Base-by-base conservation (phyloP, 2,888 invertebrate genomes). In the Brassicogethes aeneus region DNA sequence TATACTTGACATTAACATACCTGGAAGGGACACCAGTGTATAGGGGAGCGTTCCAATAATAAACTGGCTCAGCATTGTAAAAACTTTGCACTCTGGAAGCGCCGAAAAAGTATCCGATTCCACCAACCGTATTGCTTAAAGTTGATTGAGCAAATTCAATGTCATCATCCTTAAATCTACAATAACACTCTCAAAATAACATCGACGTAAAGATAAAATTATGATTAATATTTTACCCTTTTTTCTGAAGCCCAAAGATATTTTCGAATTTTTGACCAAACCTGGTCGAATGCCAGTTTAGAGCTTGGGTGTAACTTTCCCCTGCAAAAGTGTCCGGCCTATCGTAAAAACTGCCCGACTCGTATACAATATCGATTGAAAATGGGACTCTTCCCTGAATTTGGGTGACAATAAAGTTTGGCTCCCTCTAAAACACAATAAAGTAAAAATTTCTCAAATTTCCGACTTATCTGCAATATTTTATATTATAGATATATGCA, bases 71-170 rank as follows among this genome's bases (percentile, higher is more conserved):
- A 48, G 79, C 77, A 0, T 87, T 91, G 54, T 87, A 77, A 17
- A 73, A 68, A 1, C 88, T 89, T 57, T 81, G 81, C 0, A 99
- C 97, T 34, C 84, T 71, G 0, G 93, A 88, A 1, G 82, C 76
- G 0, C 99, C 99, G 68, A 93, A 89, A 70, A 97, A 99, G 64
- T 96, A 97, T 0, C 99, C 97, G 43, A 99, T 83, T 1, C 96
- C 87, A 0, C 99, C 99, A 1, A 99, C 56, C 84, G 97, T 82
- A 65, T 96, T 97, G 45, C 95, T 92, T 36, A 97, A 64, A 0
- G 88, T 88, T 14, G 88, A 82, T 59, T 85, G 80, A 0, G 93
- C 96, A 64, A 88, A 82, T 0, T 65, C 59, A 34, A 92, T 74
- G 43, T 85, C 80, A 10, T 80, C 74, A 2, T 77, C 65, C 0